A percentile compares a stretch with the other conserved stretches of the same genome.
Conservation (phyloP, 2,797 vertebrate species). For the Sebastes trivittatus region DNA sequence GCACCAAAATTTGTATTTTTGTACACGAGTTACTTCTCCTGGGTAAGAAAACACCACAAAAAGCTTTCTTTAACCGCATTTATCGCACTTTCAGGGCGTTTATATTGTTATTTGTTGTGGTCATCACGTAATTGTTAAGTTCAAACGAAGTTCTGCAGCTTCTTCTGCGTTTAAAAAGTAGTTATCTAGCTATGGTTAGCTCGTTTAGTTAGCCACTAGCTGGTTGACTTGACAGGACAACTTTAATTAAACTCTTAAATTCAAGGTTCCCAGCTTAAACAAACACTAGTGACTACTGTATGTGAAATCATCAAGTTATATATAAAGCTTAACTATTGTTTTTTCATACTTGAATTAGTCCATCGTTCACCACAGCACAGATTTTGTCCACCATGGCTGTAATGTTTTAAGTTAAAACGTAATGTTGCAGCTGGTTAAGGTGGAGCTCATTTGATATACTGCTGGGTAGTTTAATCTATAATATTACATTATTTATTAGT, state of each 20-base stretch:
- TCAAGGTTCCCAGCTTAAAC: neutral
- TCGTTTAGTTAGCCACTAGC: slow-evolving; percentile 5
- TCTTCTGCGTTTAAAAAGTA: neutral
- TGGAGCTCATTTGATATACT: no score
- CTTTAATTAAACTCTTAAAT: neutral
- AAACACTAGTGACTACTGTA: neutral
- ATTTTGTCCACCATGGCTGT: no score
- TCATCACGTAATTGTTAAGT: fast-evolving
- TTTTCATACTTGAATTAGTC: no score
- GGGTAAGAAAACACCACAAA: slow-evolving; percentile 55
- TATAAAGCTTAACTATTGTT: no score
- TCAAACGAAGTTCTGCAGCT: neutral
- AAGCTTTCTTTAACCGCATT: neutral
- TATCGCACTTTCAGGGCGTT: fast-evolving
- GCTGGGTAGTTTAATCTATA: no score
- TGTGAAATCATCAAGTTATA: no score
- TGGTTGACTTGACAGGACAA: neutral
- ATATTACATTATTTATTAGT: no score
- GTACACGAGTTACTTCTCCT: slow-evolving; percentile 14
- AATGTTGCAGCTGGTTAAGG: no score
- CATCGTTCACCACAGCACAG: no score
- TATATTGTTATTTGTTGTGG: fast-evolving
- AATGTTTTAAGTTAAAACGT: no score
- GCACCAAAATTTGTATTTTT: slow-evolving; percentile 79
- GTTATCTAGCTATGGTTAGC: slow-evolving; percentile 27